These are phyloP conservation scores for Coreius guichenoti DNA, from an alignment of 2,797 vertebrate species.

Conservation along the genomic window DNA sequence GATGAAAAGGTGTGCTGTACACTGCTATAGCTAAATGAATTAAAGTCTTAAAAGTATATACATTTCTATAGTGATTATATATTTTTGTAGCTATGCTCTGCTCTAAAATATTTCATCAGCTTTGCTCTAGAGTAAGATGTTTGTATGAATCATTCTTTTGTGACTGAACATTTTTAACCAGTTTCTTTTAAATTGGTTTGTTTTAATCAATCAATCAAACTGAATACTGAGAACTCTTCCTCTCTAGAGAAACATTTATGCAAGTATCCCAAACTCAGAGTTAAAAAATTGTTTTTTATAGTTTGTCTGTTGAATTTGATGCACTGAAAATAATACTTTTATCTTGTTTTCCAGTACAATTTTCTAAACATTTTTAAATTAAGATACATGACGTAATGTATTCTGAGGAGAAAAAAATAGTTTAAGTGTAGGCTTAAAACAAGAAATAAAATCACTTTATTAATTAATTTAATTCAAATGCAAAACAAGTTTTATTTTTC, in stretches of 20 bases:
- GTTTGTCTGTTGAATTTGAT: background rate
- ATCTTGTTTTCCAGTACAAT: background rate
- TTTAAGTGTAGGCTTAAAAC: background rate
- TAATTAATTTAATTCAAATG: background rate
- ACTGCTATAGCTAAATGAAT: background rate
- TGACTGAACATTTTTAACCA: background rate
- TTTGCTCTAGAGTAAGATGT: background rate
- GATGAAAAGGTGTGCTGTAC: background rate
- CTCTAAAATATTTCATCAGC: background rate
- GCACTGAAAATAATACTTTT: background rate
- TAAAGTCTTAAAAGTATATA: background rate
- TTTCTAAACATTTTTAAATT: background rate
- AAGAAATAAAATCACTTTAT: background rate
- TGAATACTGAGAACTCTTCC: background rate
- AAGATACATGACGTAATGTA: background rate
- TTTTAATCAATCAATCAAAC: background rate
- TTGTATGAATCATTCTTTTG: background rate
- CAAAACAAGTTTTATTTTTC: background rate
- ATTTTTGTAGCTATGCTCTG: background rate
- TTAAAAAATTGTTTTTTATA: background rate
- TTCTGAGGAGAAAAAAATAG: no score
- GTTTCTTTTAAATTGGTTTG: background rate
- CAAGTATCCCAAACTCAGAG: background rate
- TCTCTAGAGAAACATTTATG: conserved; percentile 1
- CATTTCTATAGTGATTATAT: background rate